Evolutionary conservation across 1,140 invertebrate genomes (phyloP), one percentile per base, ranked within the genome.

Genomic region (Ditylenchus dipsaci): DNA sequence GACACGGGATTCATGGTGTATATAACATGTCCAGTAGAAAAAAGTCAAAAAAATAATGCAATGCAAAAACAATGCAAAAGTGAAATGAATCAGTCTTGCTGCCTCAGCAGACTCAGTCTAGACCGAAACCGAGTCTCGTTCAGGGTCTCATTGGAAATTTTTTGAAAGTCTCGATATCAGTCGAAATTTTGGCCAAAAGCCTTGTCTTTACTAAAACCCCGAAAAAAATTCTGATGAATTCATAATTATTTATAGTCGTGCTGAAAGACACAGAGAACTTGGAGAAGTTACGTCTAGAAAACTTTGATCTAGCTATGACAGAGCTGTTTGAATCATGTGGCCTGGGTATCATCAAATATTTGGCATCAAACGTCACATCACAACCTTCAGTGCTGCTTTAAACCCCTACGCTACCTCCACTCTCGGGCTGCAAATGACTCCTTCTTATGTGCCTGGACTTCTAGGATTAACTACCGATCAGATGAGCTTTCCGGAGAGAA

Each of bases 271-370:
- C 33, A 0, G 30, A 43, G 60, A 61, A 45, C 45, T 9, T 71
- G 21, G 67, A 60, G 11, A 33, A 49, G 26, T 47, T 76, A 49
- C 69, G 53, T 17, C 59, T 58, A 1, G 74, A 73, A 26, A 77
- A 73, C 21, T 76, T 72, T 58, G 74, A 76, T 38, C 21, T 76
- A 1, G 74, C 49, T 15, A 42, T 76, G 19, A 66, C 65, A 0
- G 74, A 76, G 53, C 26, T 62, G 11, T 73, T 76, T 33, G 74
- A 76, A n/a, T 21, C 63, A 21, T 76, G 74, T 58, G 74, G 67
- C 13, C 43, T 71, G 47, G 47, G 38, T 7, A 13, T 63, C 21
- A 23, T 72, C 7, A 45, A 65, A 53, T 47, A 63, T 19, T 15
- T 64, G 15, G 70, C 5, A 64, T 72, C 5, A 72, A 72, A 45